Evolutionary conservation across 2,113 vertebrate species (phyloP), one percentile per base, ranked within the genome.

Genomic region (Coreoperca whiteheadi): DNA sequence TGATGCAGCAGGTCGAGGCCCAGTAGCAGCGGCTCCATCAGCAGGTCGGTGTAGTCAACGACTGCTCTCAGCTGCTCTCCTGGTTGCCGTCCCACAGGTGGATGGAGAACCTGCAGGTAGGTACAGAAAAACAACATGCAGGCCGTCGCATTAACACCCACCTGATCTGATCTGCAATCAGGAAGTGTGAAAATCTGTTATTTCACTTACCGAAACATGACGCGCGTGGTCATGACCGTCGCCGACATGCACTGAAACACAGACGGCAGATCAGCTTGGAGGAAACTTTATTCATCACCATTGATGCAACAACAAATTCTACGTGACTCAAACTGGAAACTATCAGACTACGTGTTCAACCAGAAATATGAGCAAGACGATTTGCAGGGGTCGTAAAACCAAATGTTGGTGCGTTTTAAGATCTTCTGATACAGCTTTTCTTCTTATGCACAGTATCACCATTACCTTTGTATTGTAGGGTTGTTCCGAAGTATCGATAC

Each of bases 41-140:
- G 66, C 46, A 69, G 66, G 46, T 69, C 46, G 9, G 66, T 69
- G 66, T 69, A 69, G 66, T 69, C 51, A 4, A 69, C 4, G 28
- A 14, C 34, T 69, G 28, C n/a, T 69, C 67, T 48, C 67, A 69
- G 67, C 67, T 53, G 67, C 67, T 48, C 67, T 34, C 67, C 67
- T 53, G 67, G 20, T 69, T 69, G 48, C 51, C 12, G 48, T 51
- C 67, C 67, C 66, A 69, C 46, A 69, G 46, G 66, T 69, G 66
- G n/a, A 69, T 69, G 18, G 46, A 69, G 46, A 51, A 69, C 43
- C 66, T 69, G 66, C 66, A 14, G 43, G 43, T 14, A 14, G 43
- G 43, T 14, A 46, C 43, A 46, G 43, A 34, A 46, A 15, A 46
- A 4, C 39, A 10, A 41, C 39, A 41, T 11, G 9, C 10, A 41